Evolutionary conservation across 2,797 vertebrate species (phyloP), one percentile per base, ranked within the genome.

Genomic region (Scleropages formosus): DNA sequence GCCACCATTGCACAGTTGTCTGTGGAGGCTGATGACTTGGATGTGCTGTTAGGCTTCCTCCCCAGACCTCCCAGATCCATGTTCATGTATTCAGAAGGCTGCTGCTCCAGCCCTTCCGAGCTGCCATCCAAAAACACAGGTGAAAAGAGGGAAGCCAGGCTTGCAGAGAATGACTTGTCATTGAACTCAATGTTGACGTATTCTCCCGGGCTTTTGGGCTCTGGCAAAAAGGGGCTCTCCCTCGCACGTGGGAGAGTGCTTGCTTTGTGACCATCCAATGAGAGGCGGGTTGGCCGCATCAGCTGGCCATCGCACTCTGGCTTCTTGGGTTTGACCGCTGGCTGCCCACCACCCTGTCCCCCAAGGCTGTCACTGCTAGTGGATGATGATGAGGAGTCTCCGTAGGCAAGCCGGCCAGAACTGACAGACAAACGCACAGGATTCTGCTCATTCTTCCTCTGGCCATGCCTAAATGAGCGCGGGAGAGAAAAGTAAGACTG

Each of bases 401-500:
- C 79, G 0, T 89, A 93, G 3, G 91, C 88, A 12, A 92, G 88
- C 75, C 89, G 93, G 31, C 88, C 85, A 0, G 92, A 88, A 80
- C 89, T 91, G 0, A 90, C 87, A 0, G 92, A 91, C 0, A 89
- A 62, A 67, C 88, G 91, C 56, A 89, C 87, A 58, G 90, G 89
- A 72, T 79, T 84, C 73, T 86, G 83, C 18, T 88, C 86, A 61
- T 73, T 80, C 80, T 88, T 88, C 1, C 87, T 83, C 78, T 89
- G 90, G 58, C 87, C 84, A 22, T 94, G 93, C 81, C 95, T 94
- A 80, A 95, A 95, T 56, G 94, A 95, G 77, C 93, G 92, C 0
- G 94, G 94, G 81, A 95, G 78, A 0, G 94, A 95, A 83, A 92
- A 95, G 83, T 94, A 95, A 16, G 92, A 93, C 72, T 92, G 92